These are phyloP conservation scores for Phaethornis superciliosus DNA, from an alignment of 2,113 vertebrate genomes.

Conservation along the genomic window DNA sequence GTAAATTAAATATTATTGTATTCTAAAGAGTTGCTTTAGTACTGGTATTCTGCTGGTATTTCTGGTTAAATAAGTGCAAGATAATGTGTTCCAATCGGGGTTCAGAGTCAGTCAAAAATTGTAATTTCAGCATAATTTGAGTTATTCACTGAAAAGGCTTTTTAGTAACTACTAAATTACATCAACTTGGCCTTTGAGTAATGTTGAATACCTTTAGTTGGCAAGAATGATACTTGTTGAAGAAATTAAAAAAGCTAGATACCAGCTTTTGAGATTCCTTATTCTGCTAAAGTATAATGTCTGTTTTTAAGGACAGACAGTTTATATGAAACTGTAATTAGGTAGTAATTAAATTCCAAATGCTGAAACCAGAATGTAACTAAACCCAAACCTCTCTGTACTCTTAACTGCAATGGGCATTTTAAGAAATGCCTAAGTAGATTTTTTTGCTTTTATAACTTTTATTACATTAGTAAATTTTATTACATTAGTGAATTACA, in stretches of 20 bases:
- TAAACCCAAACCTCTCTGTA: background rate
- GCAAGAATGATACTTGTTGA: rapidly evolving
- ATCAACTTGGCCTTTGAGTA: background rate
- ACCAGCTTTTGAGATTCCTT: background rate
- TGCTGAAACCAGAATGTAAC: background rate
- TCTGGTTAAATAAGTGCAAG: background rate
- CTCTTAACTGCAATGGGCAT: background rate
- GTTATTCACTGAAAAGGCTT: background rate
- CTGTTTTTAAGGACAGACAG: background rate
- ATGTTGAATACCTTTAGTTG: background rate
- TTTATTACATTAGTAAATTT: background rate
- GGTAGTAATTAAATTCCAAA: background rate
- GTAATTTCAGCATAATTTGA: background rate
- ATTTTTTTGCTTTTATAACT: background rate
- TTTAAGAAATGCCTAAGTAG: background rate
- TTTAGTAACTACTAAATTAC: background rate
- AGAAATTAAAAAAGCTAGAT: background rate
- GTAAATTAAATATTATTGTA: background rate
- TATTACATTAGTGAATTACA: background rate
- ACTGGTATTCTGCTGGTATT: background rate
- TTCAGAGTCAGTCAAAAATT: background rate
- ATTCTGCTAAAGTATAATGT: background rate
- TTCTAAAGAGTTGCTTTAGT: background rate
- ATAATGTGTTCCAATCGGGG: background rate
- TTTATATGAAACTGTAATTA: background rate